Evolutionary conservation across 2,113 vertebrate genomes (phyloP).

Genomic region (Dasyprocta punctata): DNA sequence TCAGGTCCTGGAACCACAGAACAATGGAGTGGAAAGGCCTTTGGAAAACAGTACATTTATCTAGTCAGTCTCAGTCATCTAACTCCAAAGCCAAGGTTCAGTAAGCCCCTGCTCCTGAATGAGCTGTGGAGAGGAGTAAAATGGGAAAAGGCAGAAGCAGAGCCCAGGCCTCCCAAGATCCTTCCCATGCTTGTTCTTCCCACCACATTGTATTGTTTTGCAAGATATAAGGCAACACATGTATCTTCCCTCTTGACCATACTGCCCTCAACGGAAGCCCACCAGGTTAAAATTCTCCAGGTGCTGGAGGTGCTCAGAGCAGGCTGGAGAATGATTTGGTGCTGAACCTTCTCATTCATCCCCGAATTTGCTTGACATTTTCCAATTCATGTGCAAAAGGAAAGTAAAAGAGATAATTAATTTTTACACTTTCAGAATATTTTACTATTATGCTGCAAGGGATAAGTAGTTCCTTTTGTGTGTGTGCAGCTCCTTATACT

Average conservation of each 20-base stretch:
- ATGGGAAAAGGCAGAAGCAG: background rate
- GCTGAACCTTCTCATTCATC: conserved; percentile 44
- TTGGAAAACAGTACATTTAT: background rate
- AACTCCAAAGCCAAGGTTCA: no score
- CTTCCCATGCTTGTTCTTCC: background rate
- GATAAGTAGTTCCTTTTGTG: conserved; percentile 60
- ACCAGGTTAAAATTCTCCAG: background rate
- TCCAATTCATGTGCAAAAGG: conserved; percentile 63
- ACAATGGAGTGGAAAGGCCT: background rate
- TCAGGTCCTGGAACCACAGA: background rate
- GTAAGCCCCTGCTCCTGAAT: background rate
- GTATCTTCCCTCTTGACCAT: background rate
- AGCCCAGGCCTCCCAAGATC: background rate
- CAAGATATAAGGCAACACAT: background rate
- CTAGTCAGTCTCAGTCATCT: background rate
- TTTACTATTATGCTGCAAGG: conserved; percentile 65
- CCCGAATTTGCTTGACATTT: conserved; percentile 75
- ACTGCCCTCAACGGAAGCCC: background rate
- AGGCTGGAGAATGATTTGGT: background rate
- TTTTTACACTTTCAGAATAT: conserved; percentile 70
- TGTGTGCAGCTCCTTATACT: conserved; percentile 38
- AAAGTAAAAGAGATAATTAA: conserved; percentile 69
- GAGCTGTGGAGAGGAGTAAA: background rate
- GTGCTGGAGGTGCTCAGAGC: conserved; percentile 25
- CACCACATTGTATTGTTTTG: background rate